Base-by-base conservation (phyloP, 2,888 invertebrate species). In the Watsonalla binaria region DNA sequence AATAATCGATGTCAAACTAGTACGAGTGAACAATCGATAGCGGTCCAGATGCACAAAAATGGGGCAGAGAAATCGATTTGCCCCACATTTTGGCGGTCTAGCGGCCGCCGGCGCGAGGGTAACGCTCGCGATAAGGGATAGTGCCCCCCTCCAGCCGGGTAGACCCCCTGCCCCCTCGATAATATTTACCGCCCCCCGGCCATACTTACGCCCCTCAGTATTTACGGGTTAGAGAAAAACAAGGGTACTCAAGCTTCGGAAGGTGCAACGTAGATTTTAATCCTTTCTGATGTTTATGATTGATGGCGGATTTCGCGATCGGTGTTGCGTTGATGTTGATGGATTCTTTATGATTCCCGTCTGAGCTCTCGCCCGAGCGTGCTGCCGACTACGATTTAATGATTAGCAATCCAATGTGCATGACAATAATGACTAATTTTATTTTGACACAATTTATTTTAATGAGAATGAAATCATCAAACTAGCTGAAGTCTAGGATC, bases 211-310 rank as follows among this genome's bases (percentile, higher is more conserved):
- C 90, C 90, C 90, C 90, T 89, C 84, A 86, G 87, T 88, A 90
- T 90, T 90, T 90, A 89, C 90, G 90, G 90, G 84, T 87, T 89
- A 85, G 88, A 90, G 90, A 90, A 90, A 90, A 90, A 90, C 90
- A 90, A 90, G 90, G 90, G 90, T 88, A 90, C 89, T 89, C 86
- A 83, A 87, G 86, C 86, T 85, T 84, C 81, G 80, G 88, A 89
- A 90, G 90, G 90, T 90, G 90, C 90, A 90, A 89, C 90, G 90
- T 89, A 86, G 88, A 90, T 90, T 90, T 89, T 90, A 90, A 90
- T 90, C 90, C 90, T 89, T 90, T 89, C 85, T 87, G 90, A 90
- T 89, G 90, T 88, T 88, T 90, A 85, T 90, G 90, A 90, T 90
- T 89, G 90, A 90, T 90, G 90, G 82, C 84, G 88, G 89, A 90